Base-by-base conservation (phyloP, 92 coral and sea anemone species). In the Desmophyllum pertusum region DNA sequence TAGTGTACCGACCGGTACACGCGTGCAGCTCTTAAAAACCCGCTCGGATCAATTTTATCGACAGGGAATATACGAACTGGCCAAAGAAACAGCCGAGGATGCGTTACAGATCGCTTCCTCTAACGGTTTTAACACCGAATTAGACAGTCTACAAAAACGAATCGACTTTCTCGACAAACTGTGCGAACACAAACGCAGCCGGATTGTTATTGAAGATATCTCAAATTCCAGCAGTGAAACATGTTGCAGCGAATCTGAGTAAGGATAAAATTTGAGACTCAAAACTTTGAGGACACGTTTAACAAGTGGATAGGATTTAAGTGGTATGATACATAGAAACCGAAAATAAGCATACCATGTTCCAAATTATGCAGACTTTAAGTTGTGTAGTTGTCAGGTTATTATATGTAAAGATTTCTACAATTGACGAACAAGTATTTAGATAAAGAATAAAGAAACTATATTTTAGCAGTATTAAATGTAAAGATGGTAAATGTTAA, bases 21-120 rank as follows among this genome's bases (percentile, higher is more conserved):
- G 46, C 1, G 40, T 73, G 27, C 87, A 83, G 81, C 70, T 83
- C 23, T n/a, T 73, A 0, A 73, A 71, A 67, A 74, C 70, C 40
- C 87, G 87, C 25, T 83, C 87, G 27, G 87, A 83, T 37, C 87
- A 83, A 41, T 83, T 51, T 35, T 83, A 51, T 43, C 77, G 87
- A 30, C 51, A 64, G 59, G 72, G 40, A 40, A 50, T 27, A 43
- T 73, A 51, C 80, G 13, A 29, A 31, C 53, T 55, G 41, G 81
- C 86, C 13, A 43, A 73, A 38, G 86, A 73, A 52, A 66, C 35
- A 38, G 86, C 72, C 51, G 55, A 53, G n/a, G 57, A 83, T 6
- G 86, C 86, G 5, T 42, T 72, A 23, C 9, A 40, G n/a, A 2
- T 83, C 2, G 86, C 86, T 21, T 13, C 37, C 31, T 30, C 46